Percentiles rank a stretch among this genome's conserved stretches.
Evolutionary conservation across 2,797 vertebrate species (phyloP).

Genomic region (Anisognathus igniventris): DNA sequence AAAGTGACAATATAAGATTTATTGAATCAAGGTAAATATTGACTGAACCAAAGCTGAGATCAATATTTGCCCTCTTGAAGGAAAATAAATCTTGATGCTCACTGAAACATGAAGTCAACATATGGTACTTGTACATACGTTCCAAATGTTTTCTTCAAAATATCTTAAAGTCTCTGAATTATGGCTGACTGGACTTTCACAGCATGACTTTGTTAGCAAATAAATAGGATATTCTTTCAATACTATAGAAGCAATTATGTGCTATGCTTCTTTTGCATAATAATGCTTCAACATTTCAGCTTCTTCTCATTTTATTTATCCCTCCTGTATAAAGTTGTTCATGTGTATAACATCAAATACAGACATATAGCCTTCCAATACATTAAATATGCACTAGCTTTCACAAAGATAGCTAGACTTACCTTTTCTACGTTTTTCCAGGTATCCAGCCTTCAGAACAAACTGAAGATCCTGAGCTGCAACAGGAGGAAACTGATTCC

Average conservation of each 20-base stretch:
- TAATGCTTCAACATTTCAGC: neutral
- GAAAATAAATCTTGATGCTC: slow-evolving; percentile 61
- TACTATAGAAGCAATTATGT: neutral
- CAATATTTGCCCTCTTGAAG: slow-evolving; percentile 58
- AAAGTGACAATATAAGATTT: slow-evolving; percentile 58
- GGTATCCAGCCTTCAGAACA: slow-evolving; percentile 88
- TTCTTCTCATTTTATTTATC: neutral
- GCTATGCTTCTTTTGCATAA: neutral
- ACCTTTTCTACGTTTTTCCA: slow-evolving; percentile 98
- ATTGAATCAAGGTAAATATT: slow-evolving; percentile 63
- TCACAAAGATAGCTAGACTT: neutral
- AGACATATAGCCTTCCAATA: neutral
- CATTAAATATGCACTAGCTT: neutral
- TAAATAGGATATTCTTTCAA: neutral
- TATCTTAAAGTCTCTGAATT: slow-evolving; percentile 24
- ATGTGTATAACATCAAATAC: neutral
- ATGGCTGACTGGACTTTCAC: neutral
- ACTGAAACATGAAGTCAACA: slow-evolving; percentile 59
- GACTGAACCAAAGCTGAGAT: slow-evolving; percentile 57
- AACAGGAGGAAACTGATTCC: slow-evolving; percentile 83
- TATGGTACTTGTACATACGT: slow-evolving; percentile 19
- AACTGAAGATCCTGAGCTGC: slow-evolving; percentile 89
- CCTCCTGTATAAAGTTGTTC: neutral
- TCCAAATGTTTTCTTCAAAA: slow-evolving; percentile 37
- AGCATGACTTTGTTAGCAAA: neutral